Evolutionary conservation across 2,113 vertebrate species (phyloP), one percentile per base, ranked within the genome.

Genomic region (Salvelinus namaycush): DNA sequence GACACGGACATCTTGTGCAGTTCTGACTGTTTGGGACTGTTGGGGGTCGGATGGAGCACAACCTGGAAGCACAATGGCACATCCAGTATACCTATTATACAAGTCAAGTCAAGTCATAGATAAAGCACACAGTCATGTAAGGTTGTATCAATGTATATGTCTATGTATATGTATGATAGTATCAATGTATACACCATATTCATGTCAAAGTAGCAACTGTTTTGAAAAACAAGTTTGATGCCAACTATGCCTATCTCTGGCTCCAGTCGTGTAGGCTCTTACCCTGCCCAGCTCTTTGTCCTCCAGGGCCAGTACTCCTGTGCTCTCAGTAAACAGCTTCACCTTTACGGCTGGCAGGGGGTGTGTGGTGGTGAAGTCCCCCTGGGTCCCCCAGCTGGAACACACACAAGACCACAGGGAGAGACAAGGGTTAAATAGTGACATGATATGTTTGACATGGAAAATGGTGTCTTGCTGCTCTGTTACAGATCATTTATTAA

Each of bases 241-340:
- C 51, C 12, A 26, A 39, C 20, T 22, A 3, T 22, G 9, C 16
- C 34, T n/a, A 3, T 66, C 49, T 11, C 49, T 13, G 49, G 49
- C 49, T 51, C 49, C 49, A 51, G 64, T 26, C 65, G 2, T 51
- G 24, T 73, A n/a, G 16, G 12, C 0, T 67, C 78, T 80, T 92
- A 99, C 98, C 95, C 97, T 92, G 78, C 98, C 98, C 1, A 99
- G 95, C 87, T 99, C 98, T 87, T 99, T 99, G 89, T 99, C 98
- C 82, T 99, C 98, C 87, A 99, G 92, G 60, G 98, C 98, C 92
- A 99, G 80, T 69, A 99, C 98, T 0, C 97, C 98, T 0, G 98
- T 99, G 90, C 97, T 99, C 86, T 99, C 98, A 0, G 98, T 99
- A 88, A 99, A 99, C 70, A 99, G 93, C 90, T 99, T 99, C 86